phyloP scores from a whole-genome alignment of 2,113 vertebrate genomes.

The Gila orcuttii region DNA sequence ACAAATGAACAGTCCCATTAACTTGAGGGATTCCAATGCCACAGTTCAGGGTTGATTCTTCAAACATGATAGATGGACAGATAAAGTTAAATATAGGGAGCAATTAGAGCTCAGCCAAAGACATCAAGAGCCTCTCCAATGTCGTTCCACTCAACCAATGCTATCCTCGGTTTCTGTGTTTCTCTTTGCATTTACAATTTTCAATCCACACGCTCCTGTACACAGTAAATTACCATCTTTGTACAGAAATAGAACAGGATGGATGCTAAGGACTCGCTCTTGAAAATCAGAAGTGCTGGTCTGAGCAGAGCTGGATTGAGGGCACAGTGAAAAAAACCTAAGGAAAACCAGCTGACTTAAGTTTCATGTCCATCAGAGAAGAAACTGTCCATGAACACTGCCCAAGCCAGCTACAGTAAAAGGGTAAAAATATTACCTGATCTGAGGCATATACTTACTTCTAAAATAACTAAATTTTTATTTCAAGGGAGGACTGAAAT shows the following conservation, averaged over 20 bases:
- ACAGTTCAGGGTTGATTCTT: background rate
- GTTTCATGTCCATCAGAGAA: constrained; percentile 41
- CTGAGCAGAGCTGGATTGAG: constrained; percentile 34
- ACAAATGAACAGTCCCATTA: background rate
- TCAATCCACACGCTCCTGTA: constrained; percentile 7
- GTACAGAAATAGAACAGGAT: constrained; percentile 51
- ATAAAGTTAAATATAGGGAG: constrained; percentile 2
- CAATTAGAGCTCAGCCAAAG: constrained; percentile 29
- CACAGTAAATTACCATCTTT: constrained; percentile 51
- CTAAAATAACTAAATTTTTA: background rate
- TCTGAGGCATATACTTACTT: constrained; percentile 36
- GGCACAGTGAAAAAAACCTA: constrained; percentile 39
- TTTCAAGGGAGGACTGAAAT: constrained; percentile 13
- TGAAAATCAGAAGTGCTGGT: constrained; percentile 58
- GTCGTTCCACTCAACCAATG: constrained; percentile 3
- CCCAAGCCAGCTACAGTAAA: constrained; percentile 42
- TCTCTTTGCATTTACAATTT: constrained; percentile 27
- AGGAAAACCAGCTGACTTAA: constrained; percentile 36
- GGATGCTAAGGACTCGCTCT: constrained; percentile 48
- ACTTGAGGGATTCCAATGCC: background rate
- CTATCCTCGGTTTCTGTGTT: constrained; percentile 12
- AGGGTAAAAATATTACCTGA: constrained; percentile 48
- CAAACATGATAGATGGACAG: background rate
- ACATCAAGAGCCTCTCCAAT: background rate
- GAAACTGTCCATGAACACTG: constrained; percentile 29